Percentiles rank a stretch among this genome's conserved stretches.
These are phyloP conservation scores for Keiferia lycopersicella DNA, from an alignment of 2,888 invertebrate genomes.

Conservation along the genomic window DNA sequence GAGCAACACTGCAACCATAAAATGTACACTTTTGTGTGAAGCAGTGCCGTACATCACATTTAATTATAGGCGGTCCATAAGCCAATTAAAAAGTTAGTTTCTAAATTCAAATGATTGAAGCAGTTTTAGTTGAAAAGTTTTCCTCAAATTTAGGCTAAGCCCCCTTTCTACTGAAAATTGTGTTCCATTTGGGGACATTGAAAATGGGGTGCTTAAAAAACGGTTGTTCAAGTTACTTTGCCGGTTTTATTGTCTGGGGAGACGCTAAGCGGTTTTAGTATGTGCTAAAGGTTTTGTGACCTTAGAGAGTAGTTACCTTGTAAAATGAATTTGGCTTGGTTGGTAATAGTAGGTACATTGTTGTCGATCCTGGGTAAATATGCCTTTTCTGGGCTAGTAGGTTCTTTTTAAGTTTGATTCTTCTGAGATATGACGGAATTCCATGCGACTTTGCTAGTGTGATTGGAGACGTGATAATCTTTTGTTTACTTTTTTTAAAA, in stretches of 20 bases:
- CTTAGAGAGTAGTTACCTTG: background rate
- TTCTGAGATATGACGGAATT: no score
- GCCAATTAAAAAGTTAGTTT: constrained; percentile 16
- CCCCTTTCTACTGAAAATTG: constrained; percentile 12
- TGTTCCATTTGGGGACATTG: constrained; percentile 22
- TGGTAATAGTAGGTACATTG: no score
- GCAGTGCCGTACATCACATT: background rate
- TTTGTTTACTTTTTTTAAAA: no score
- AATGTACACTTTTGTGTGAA: no score
- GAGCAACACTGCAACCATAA: no score
- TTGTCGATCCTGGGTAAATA: no score
- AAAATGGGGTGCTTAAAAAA: constrained; percentile 10
- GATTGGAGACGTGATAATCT: no score
- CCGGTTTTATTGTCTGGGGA: background rate
- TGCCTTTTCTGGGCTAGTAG: no score
- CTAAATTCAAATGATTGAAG: background rate
- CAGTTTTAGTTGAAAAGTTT: constrained; percentile 20
- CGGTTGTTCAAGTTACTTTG: constrained; percentile 1
- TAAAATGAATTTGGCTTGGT: no score
- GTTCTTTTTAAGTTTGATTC: no score
- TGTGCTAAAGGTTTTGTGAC: background rate
- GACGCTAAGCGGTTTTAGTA: background rate
- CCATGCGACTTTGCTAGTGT: no score
- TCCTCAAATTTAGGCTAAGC: constrained; percentile 19
- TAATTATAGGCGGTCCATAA: background rate